Evolutionary conservation across 2,888 invertebrate species (phyloP).

Genomic region (Tenthredo amoena): DNA sequence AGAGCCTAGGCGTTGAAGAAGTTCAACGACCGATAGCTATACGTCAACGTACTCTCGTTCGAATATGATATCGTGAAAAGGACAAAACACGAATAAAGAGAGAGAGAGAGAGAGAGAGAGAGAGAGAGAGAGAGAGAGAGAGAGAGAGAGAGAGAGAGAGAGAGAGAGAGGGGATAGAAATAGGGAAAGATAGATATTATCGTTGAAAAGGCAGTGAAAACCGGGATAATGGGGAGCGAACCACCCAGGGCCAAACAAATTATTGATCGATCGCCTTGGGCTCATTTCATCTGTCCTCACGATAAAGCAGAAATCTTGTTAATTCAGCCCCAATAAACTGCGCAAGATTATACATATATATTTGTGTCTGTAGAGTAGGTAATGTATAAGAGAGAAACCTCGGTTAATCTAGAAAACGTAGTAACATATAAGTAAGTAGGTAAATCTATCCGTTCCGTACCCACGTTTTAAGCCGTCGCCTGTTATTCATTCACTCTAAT

Average conservation of each 20-base stretch:
- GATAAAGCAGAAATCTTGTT: constrained; percentile 30
- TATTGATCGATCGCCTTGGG: constrained; percentile 46
- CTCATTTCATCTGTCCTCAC: constrained; percentile 9
- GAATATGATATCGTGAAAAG: constrained; percentile 54
- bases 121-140: constrained; percentile 1
- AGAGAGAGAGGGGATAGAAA: constrained; percentile 15
- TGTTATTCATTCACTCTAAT: not conserved
- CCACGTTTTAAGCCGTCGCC: not conserved
- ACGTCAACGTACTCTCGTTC: constrained; percentile 43
- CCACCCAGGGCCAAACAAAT: constrained; percentile 2
- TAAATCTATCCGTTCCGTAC: not conserved
- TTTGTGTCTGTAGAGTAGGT: not conserved
- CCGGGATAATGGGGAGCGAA: not conserved
- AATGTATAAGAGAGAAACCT: not conserved
- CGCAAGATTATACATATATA: not conserved
- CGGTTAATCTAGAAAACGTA: constrained; percentile 21
- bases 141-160: constrained; percentile 16
- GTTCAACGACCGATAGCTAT: constrained; percentile 59
- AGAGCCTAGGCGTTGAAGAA: constrained; percentile 52
- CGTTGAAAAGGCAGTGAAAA: constrained; percentile 11
- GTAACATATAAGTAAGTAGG: constrained; percentile 4
- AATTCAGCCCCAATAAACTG: constrained; percentile 51
- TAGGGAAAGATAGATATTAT: constrained; percentile 38
- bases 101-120: not conserved
- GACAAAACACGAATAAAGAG: constrained; percentile 54